Percentiles rank a stretch among this genome's conserved stretches.
Conservation (phyloP, 2,888 invertebrate species). For the Philopedon plagiatum region DNA sequence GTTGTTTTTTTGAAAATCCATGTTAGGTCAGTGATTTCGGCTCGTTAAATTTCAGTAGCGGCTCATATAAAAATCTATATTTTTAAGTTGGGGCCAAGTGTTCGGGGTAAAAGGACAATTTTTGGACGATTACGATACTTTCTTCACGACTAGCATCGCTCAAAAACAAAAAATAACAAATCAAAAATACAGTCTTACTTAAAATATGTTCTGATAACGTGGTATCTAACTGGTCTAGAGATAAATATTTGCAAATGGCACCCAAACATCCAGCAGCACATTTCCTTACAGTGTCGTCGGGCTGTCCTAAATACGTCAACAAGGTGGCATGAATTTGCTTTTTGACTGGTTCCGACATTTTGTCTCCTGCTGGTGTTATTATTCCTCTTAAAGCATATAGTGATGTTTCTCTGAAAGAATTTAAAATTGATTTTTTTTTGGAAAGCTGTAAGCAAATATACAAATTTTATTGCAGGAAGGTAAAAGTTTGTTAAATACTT, state of each 20-base stretch:
- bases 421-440: slow-evolving; percentile 1
- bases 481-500: too few relatives aligned
- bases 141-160: too few relatives aligned
- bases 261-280: slow-evolving; percentile 93
- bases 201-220: slow-evolving; percentile 84
- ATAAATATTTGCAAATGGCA: slow-evolving; percentile 83
- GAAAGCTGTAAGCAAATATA: too few relatives aligned
- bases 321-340: slow-evolving; percentile 82
- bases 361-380: slow-evolving; percentile 87
- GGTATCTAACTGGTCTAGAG: slow-evolving; percentile 80
- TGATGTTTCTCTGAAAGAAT: slow-evolving; percentile 84
- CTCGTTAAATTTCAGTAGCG: too few relatives aligned
- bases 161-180: too few relatives aligned
- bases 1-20: too few relatives aligned
- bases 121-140: too few relatives aligned
- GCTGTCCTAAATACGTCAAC: slow-evolving; percentile 77
- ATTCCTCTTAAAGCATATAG: slow-evolving; percentile 91
- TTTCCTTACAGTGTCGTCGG: slow-evolving; percentile 86
- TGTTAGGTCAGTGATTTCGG: too few relatives aligned
- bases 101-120: too few relatives aligned
- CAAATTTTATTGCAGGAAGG: too few relatives aligned
- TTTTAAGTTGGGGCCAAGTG: too few relatives aligned
- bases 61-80: too few relatives aligned
- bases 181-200: slow-evolving; percentile 67
- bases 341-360: slow-evolving; percentile 87